Base-by-base conservation (phyloP, 2,888 invertebrate species). In the Chalcis sispes region DNA sequence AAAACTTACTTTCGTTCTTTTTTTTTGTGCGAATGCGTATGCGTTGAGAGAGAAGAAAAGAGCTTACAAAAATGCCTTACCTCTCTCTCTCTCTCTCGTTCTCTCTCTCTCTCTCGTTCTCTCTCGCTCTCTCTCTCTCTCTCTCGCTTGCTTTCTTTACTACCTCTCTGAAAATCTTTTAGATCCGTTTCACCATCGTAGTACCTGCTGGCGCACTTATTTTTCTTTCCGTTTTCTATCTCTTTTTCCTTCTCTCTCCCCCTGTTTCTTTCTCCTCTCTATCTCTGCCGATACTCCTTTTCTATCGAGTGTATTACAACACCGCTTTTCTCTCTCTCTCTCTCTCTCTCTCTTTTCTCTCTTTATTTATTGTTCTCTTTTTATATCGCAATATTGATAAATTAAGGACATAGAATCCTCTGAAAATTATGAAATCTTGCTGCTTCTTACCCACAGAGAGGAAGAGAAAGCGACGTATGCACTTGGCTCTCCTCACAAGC, bases 1-100 rank as follows among this genome's bases (percentile, higher is more conserved):
- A 61, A 61, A 66, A 42, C 40, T 56, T 23, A 2, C 61, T 69
- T 13, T 54, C 29, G 5, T 46, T 52, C 18, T 25, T 48, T 29
- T 25, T n/a, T 27, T 29, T 48, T 54, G 20, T 18, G 1, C n/a
- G 8, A 18, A 15, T 18, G 27, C 52, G 52, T 42, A 7, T 20
- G 13, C 4, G 18, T n/a, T 3, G 54, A 42, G 20, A 42, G 20
- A 54, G 40, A 10, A 23, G 36, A 52, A n/a, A 36, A 23, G 10
- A 48, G 48, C 5, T 1, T 4, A 36, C 4, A 36, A 36, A 36
- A 36, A 36, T 7, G 10, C 4, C 5, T 36, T 36, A 36, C 10
- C n/a, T n/a, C n/a, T n/a, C n/a, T n/a, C n/a, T n/a, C n/a, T n/a
- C n/a, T n/a, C n/a, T n/a, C n/a, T n/a, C n/a, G n/a, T n/a, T n/a